Evolutionary conservation across 1,140 invertebrate species (phyloP).

Genomic region (Tetragnatha versicolor): DNA sequence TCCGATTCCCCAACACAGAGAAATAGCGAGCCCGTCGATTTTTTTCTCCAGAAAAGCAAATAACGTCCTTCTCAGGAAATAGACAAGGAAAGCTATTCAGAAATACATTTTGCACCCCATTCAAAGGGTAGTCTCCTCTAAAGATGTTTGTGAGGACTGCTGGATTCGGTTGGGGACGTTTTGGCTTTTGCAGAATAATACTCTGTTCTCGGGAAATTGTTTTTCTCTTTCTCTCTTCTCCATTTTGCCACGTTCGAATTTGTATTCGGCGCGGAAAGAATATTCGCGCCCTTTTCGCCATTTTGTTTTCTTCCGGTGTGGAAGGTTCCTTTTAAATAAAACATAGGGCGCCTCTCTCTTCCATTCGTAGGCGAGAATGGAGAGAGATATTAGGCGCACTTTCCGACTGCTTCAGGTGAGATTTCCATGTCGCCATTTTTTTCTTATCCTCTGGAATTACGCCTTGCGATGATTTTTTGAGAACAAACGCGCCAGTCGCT

Average conservation of each 20-base stretch:
- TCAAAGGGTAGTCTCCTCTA: constrained; percentile 10
- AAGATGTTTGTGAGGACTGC: constrained; percentile 11
- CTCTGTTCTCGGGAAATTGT: constrained; percentile 30
- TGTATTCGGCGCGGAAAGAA: constrained; percentile 23
- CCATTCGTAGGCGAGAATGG: not conserved
- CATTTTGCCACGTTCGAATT: constrained; percentile 23
- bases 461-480: too few species aligned
- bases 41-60: constrained; percentile 23
- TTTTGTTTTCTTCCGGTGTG: not conserved
- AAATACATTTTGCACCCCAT: constrained; percentile 40
- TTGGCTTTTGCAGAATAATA: constrained; percentile 35
- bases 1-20: too few species aligned
- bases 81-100: constrained; percentile 36
- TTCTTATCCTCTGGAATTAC: too few species aligned
- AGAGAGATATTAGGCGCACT: constrained; percentile 24
- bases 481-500: too few species aligned
- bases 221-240: not conserved
- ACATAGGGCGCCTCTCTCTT: constrained; percentile 26
- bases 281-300: not conserved
- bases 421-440: too few species aligned
- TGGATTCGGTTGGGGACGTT: constrained; percentile 1
- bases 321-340: constrained; percentile 15
- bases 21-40: too few species aligned
- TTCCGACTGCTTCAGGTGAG: too few species aligned
- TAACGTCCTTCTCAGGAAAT: too few species aligned